These are phyloP conservation scores for Aplochiton taeniatus DNA, from an alignment of 2,797 vertebrate genomes.

Conservation along the genomic window DNA sequence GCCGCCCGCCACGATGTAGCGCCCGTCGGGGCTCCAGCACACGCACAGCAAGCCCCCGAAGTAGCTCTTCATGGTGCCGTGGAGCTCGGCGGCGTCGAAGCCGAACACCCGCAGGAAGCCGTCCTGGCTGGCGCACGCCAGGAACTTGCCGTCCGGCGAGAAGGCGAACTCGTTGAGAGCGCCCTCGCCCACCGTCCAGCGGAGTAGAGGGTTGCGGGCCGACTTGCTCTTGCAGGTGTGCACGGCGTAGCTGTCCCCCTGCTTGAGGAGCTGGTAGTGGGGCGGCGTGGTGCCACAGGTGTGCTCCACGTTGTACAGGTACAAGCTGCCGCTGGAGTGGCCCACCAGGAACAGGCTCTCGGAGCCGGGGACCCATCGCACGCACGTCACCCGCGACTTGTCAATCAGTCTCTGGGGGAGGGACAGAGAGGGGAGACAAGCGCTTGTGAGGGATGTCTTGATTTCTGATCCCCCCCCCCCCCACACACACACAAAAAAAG, in stretches of 20 bases:
- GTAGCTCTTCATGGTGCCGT: constrained; percentile 98
- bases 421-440: neutral
- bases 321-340: constrained; percentile 96
- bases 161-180: constrained; percentile 96
- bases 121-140: constrained; percentile 95
- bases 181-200: constrained; percentile 95
- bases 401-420: constrained; percentile 93
- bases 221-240: constrained; percentile 98
- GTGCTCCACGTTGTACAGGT: constrained; percentile 98
- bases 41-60: constrained; percentile 93
- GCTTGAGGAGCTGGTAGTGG: constrained; percentile 98
- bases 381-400: constrained; percentile 98
- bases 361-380: constrained; percentile 99
- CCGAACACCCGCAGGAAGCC: constrained; percentile 95
- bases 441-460: constrained; percentile 55
- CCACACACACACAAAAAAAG: too few relatives aligned
- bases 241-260: constrained; percentile 92
- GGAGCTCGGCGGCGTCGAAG: constrained; percentile 91
- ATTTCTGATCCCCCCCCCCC: too few relatives aligned
- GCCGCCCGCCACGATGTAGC: constrained; percentile 94
- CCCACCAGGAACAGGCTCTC: constrained; percentile 98
- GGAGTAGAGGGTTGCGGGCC: constrained; percentile 90
- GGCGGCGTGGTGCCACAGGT: constrained; percentile 92
- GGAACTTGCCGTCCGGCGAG: constrained; percentile 93
- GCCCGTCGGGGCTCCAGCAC: constrained; percentile 97